Conservation (phyloP, 1,140 invertebrate species). For the Conus betulinus region DNA sequence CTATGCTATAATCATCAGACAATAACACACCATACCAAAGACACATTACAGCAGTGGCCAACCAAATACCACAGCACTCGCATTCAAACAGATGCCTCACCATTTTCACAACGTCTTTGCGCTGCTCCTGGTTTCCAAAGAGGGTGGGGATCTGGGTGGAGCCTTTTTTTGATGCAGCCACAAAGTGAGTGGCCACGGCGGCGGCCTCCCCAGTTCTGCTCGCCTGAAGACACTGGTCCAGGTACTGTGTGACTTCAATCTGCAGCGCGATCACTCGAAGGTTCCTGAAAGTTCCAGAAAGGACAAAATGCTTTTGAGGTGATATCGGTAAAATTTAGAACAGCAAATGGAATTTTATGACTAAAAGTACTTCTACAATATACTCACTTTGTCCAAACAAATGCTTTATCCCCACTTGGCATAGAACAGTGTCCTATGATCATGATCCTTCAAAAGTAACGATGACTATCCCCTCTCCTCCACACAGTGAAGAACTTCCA, state of each 20-base stretch:
- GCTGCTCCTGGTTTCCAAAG: constrained; percentile 61
- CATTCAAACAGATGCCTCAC: neutral
- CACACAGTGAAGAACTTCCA: too few relatives aligned
- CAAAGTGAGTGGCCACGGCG: constrained; percentile 36
- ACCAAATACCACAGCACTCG: too few relatives aligned
- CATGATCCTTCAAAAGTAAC: too few relatives aligned
- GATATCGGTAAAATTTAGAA: neutral
- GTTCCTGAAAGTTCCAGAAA: constrained; percentile 55
- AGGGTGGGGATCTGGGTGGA: constrained; percentile 62
- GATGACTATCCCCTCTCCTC: too few relatives aligned
- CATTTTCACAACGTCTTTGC: constrained; percentile 28
- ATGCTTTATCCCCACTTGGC: too few relatives aligned
- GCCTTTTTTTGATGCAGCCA: constrained; percentile 33
- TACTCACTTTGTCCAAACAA: too few relatives aligned
- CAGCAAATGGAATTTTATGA: neutral
- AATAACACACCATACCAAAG: too few relatives aligned
- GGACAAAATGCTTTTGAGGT: neutral
- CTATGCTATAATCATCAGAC: too few relatives aligned
- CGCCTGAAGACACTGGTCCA: constrained; percentile 62
- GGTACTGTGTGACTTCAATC: constrained; percentile 73
- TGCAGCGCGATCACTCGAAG: constrained; percentile 71
- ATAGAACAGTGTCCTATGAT: too few relatives aligned
- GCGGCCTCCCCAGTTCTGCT: constrained; percentile 48
- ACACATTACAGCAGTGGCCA: too few relatives aligned
- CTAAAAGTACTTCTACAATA: too few relatives aligned